A percentile compares a stretch with the other conserved stretches of the same genome.
phyloP scores from a whole-genome alignment of 1,140 invertebrate species.

The Mactra quadrangularis region DNA sequence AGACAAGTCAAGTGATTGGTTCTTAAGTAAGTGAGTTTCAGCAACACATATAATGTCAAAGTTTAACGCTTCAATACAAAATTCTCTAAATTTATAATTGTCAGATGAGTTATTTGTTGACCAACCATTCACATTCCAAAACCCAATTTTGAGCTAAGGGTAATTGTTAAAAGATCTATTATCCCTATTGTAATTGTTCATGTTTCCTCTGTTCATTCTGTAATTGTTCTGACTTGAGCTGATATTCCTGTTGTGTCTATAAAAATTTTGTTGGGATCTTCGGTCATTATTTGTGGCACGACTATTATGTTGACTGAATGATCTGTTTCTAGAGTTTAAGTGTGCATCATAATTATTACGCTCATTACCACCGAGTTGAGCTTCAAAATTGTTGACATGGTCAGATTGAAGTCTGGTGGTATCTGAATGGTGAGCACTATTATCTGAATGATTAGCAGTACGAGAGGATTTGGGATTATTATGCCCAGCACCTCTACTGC shows the following conservation, averaged over 20 bases:
- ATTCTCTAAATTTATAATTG: no score
- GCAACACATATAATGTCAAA: conserved; percentile 19
- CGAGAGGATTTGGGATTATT: conserved; percentile 6
- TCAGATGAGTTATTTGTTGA: conserved; percentile 11
- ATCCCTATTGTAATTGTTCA: neutral
- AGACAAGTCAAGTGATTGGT: neutral
- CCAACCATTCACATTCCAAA: no score
- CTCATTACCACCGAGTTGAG: neutral
- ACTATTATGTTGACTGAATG: neutral
- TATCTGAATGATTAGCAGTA: no score
- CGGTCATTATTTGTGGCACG: neutral
- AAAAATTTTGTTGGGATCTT: neutral
- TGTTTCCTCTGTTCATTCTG: neutral
- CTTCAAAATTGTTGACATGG: neutral
- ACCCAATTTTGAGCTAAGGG: conserved; percentile 1
- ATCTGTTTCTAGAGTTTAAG: neutral
- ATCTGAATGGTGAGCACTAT: no score
- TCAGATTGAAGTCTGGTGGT: neutral
- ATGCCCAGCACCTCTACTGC: neutral
- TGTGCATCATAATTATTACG: neutral
- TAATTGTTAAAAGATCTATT: neutral
- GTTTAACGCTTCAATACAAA: neutral
- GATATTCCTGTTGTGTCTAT: neutral
- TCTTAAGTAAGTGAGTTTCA: conserved; percentile 9
- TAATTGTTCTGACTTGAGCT: neutral